Evolutionary conservation across 53 echinoderm and acorn worm species (phyloP), one percentile per base, ranked within the genome.

Genomic region (Paracentrotus lividus): DNA sequence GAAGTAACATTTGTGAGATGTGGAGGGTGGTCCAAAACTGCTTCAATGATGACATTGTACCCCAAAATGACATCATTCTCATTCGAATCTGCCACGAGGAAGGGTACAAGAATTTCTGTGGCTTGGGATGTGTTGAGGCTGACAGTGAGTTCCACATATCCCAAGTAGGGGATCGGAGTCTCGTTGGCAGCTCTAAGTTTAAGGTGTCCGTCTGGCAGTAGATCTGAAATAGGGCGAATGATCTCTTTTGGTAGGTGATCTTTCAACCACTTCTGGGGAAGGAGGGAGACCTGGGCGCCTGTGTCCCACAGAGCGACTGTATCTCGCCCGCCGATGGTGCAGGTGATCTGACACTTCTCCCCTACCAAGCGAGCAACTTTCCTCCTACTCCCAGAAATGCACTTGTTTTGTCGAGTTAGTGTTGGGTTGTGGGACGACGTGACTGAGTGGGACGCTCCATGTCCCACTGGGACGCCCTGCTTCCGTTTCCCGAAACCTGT

Each of bases 271-370:
- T 52, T 34, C 14, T 90, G 38, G 1, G 90, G 64, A 5, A 90
- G 23, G 13, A 90, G 29, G 26, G 90, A 21, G 0, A 90, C 90
- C 56, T 90, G 90, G 10, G 90, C 90, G 3, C 90, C 90, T 7
- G 60, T 88, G 18, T 78, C 78, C 78, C 49, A 85, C 36, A 53
- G 13, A 6, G 36, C 86, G 1, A 5, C 53, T 51, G 26, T 14
- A 45, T 6, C 18, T 49, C 42, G 5, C 14, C 42, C 42, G 18
- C 43, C 10, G 2, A 78, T 21, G 24, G 1, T 10, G 43, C 78
- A 78, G 5, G 20, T 78, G 6, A 78, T 36, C 0, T 42, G 42
- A 13, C 78, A 78, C 24, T 21, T 78, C 6, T 44, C 45, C 2
- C 88, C 88, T 4, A 88, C 34, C 7, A 58, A 4, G 6, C 36